These are phyloP conservation scores for Yasuhikotakia modesta DNA, from an alignment of 2,797 vertebrate genomes.

Conservation along the genomic window DNA sequence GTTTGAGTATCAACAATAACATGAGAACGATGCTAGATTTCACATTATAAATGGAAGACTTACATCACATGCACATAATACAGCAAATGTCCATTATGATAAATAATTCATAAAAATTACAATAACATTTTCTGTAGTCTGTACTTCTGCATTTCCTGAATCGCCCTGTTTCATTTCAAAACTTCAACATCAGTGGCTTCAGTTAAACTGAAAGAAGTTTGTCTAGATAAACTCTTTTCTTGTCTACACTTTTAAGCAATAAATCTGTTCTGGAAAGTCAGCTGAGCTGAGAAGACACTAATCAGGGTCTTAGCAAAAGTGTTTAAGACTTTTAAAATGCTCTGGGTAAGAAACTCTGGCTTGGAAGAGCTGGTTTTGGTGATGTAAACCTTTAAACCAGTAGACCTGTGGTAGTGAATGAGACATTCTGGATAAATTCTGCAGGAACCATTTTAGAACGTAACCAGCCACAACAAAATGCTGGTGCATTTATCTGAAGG, in stretches of 20 bases:
- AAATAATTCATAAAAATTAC: constrained; percentile 62
- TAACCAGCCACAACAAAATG: constrained; percentile 63
- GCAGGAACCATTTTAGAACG: not conserved
- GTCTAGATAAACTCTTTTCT: not conserved
- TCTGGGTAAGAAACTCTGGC: not conserved
- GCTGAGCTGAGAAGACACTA: no score
- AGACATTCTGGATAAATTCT: constrained; percentile 18
- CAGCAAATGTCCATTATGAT: constrained; percentile 68
- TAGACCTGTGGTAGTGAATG: not conserved
- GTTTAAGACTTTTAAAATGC: no score
- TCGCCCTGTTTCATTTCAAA: constrained; percentile 41
- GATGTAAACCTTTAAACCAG: no score
- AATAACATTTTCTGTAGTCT: constrained; percentile 65
- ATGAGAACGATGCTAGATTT: constrained; percentile 65
- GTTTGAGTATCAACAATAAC: constrained; percentile 52
- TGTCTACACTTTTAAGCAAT: no score
- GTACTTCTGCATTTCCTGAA: constrained; percentile 53
- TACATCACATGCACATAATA: constrained; percentile 75
- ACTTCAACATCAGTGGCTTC: not conserved
- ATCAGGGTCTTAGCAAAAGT: not conserved
- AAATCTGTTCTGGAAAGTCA: not conserved
- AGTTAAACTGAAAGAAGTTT: not conserved
- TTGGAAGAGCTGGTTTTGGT: constrained; percentile 19
- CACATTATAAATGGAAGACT: constrained; percentile 77
- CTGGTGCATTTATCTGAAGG: constrained; percentile 77